Evolutionary conservation across 2,888 invertebrate species (phyloP).

Genomic region (Tenthredo scrophulariae): DNA sequence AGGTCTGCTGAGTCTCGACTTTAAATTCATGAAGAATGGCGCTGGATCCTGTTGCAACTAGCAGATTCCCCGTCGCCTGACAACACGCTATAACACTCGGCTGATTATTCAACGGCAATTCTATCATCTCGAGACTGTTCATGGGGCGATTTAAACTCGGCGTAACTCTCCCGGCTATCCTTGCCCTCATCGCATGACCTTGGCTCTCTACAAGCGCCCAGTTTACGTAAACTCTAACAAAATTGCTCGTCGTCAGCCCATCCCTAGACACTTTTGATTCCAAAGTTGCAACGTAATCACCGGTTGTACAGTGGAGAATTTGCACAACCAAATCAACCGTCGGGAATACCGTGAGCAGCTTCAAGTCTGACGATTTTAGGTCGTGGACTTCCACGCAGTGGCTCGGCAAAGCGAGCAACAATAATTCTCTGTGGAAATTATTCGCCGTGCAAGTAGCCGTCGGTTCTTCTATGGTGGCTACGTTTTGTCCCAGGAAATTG

Average conservation of each 20-base stretch:
- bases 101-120: conserved; percentile 83
- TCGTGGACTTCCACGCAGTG: conserved; percentile 83
- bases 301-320: conserved; percentile 84
- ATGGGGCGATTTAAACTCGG: conserved; percentile 84
- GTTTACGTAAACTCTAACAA: conserved; percentile 87
- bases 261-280: conserved; percentile 78
- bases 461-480: conserved; percentile 84
- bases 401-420: conserved; percentile 82
- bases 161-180: conserved; percentile 88
- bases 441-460: conserved; percentile 83
- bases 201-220: conserved; percentile 81
- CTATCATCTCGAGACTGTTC: conserved; percentile 86
- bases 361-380: conserved; percentile 74
- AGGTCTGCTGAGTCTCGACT: conserved; percentile 84
- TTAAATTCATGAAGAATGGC: conserved; percentile 82
- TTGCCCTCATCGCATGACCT: conserved; percentile 82
- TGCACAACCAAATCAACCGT: conserved; percentile 87
- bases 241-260: conserved; percentile 75
- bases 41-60: conserved; percentile 78
- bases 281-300: conserved; percentile 85
- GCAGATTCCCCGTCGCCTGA: conserved; percentile 79
- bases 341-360: conserved; percentile 83
- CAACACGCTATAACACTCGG: conserved; percentile 84
- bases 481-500: conserved; percentile 84
- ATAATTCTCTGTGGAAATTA: conserved; percentile 77